Percentiles rank a stretch among this genome's conserved stretches.
Conservation (phyloP, 2,797 vertebrate species). For the Sphaeramia orbicularis region DNA sequence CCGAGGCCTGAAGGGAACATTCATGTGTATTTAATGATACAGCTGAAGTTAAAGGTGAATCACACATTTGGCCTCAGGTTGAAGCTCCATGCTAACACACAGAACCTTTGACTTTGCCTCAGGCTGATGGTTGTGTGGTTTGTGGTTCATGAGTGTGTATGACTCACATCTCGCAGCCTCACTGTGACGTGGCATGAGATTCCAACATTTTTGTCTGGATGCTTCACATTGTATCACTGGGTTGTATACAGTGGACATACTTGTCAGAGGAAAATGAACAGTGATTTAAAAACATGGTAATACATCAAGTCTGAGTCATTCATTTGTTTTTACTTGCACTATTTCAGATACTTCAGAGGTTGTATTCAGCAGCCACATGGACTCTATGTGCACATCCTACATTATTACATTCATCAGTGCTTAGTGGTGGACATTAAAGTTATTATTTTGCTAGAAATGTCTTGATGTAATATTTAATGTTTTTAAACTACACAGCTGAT, state of each 20-base stretch:
- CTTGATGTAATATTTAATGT: too few species aligned
- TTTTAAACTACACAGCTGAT: too few species aligned
- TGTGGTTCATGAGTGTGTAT: not conserved
- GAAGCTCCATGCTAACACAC: not conserved
- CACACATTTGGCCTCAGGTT: not conserved
- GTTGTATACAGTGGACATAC: conserved; percentile 11
- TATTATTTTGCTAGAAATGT: too few species aligned
- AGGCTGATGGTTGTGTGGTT: conserved; percentile 1
- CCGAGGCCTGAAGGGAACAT: not conserved
- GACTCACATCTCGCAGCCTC: not conserved
- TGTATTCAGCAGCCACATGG: not conserved
- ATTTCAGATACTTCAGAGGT: not conserved
- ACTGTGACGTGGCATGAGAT: not conserved
- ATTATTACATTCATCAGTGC: too few species aligned
- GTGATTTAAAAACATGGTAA: not conserved
- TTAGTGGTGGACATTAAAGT: too few species aligned
- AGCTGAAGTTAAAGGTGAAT: not conserved
- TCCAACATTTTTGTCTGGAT: conserved; percentile 8
- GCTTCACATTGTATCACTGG: conserved; percentile 7
- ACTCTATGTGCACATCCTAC: not conserved
- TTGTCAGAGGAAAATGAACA: not conserved
- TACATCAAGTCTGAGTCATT: conserved; percentile 9
- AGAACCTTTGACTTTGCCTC: not conserved
- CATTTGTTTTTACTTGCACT: conserved; percentile 11
- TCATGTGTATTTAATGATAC: conserved; percentile 1